Percentiles rank a stretch among this genome's conserved stretches.
Evolutionary conservation across 2,113 vertebrate species (phyloP).

Genomic region (Marmota monax): DNA sequence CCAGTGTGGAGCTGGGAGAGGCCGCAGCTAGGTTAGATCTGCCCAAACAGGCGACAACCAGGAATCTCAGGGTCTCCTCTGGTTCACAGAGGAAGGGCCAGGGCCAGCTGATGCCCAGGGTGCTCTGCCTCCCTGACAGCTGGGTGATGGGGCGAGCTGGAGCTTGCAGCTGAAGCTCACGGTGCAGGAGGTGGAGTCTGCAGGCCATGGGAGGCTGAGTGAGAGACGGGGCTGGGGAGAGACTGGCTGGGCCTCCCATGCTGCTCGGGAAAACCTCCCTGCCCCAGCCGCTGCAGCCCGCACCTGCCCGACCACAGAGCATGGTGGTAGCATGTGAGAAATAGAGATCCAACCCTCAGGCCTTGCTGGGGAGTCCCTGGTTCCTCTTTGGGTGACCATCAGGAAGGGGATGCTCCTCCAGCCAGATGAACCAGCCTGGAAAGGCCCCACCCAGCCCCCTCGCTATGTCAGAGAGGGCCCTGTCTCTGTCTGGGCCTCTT

Average conservation of each 20-base stretch:
- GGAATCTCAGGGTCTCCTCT: slow-evolving; percentile 6
- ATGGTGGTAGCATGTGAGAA: neutral
- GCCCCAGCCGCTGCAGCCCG: neutral
- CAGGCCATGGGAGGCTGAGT: neutral
- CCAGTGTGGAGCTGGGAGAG: neutral
- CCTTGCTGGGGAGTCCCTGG: neutral
- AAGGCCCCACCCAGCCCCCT: neutral
- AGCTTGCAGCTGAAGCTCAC: neutral
- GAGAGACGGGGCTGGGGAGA: neutral
- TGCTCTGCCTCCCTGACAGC: neutral
- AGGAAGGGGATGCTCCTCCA: neutral
- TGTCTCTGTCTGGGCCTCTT: neutral
- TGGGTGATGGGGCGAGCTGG: neutral
- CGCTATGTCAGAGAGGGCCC: neutral
- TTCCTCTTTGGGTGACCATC: neutral
- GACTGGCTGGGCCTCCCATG: neutral
- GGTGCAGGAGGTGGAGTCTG: too few species aligned
- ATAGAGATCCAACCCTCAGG: neutral
- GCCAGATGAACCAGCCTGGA: too few species aligned
- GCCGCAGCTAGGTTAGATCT: neutral
- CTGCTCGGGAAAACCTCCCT: neutral
- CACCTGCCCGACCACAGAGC: neutral
- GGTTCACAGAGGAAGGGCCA: neutral
- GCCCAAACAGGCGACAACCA: neutral
- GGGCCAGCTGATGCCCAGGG: neutral